Percentiles rank a stretch among this genome's conserved stretches.
Evolutionary conservation across 2,113 vertebrate genomes (phyloP).

Genomic region (Stegastes partitus): DNA sequence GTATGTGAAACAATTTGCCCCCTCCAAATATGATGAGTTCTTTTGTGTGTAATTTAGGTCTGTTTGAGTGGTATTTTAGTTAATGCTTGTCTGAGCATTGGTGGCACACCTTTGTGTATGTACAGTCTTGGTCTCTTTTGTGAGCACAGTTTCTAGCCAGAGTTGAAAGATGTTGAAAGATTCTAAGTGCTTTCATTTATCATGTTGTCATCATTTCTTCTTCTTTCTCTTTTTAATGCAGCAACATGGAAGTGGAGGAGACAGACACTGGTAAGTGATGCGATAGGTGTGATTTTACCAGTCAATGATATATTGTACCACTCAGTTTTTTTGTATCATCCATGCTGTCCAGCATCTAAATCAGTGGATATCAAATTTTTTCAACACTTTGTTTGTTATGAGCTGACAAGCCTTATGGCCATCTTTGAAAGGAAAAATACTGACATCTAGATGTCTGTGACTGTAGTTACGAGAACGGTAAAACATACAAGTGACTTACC

Average conservation of each 20-base stretch:
- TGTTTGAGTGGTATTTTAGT: neutral
- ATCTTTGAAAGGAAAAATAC: neutral
- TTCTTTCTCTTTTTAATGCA: slow-evolving; percentile 69
- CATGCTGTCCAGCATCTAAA: neutral
- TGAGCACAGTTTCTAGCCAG: neutral
- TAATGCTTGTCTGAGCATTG: neutral
- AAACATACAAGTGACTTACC: too few species aligned
- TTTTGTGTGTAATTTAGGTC: slow-evolving; percentile 3
- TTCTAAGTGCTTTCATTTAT: neutral
- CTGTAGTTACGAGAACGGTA: neutral
- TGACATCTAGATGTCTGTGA: neutral
- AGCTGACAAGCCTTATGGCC: neutral
- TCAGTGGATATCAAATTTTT: neutral
- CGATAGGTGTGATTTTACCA: slow-evolving; percentile 1
- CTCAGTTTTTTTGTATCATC: neutral
- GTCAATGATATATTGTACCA: neutral
- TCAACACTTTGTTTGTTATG: neutral
- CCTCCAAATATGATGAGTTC: neutral
- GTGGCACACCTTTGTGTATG: neutral
- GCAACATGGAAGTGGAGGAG: slow-evolving; percentile 84
- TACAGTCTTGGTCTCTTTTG: neutral
- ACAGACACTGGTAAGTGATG: slow-evolving; percentile 80
- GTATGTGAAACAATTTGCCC: slow-evolving; percentile 29
- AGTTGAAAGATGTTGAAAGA: neutral
- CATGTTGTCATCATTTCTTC: slow-evolving; percentile 24